These are phyloP conservation scores for Sterna hirundo DNA, from an alignment of 2,113 vertebrate species.

Conservation along the genomic window DNA sequence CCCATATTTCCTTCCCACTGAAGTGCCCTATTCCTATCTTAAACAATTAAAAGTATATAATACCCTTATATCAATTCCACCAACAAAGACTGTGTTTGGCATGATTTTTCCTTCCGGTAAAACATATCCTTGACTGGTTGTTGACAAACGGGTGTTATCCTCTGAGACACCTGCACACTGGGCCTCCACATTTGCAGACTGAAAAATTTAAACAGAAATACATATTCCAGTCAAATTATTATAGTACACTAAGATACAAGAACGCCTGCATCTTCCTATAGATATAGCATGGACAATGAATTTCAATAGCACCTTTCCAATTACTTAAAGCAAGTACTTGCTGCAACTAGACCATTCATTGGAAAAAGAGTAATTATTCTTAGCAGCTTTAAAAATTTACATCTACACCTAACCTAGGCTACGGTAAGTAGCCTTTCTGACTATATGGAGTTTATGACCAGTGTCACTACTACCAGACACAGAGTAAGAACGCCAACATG, in stretches of 20 bases:
- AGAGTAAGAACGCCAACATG: not conserved
- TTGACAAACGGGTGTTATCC: constrained; percentile 55
- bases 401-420: not conserved
- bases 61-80: constrained; percentile 94
- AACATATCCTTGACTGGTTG: constrained; percentile 88
- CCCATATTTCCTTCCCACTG: not conserved
- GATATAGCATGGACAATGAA: fast-evolving
- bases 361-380: not conserved
- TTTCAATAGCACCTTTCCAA: not conserved
- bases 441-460: not conserved
- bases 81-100: constrained; percentile 95
- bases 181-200: constrained; percentile 71
- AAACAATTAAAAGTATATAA: not conserved
- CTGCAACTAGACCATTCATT: not conserved
- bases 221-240: not conserved
- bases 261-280: not conserved
- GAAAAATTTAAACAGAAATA: constrained; percentile 45
- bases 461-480: not conserved
- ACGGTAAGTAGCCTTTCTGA: not conserved
- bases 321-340: not conserved
- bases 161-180: constrained; percentile 43
- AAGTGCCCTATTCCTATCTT: fast-evolving
- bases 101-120: constrained; percentile 92
- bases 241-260: not conserved
- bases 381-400: not conserved